These are phyloP conservation scores for Oreotragus oreotragus DNA, from an alignment of 2,113 vertebrate genomes.

Conservation along the genomic window DNA sequence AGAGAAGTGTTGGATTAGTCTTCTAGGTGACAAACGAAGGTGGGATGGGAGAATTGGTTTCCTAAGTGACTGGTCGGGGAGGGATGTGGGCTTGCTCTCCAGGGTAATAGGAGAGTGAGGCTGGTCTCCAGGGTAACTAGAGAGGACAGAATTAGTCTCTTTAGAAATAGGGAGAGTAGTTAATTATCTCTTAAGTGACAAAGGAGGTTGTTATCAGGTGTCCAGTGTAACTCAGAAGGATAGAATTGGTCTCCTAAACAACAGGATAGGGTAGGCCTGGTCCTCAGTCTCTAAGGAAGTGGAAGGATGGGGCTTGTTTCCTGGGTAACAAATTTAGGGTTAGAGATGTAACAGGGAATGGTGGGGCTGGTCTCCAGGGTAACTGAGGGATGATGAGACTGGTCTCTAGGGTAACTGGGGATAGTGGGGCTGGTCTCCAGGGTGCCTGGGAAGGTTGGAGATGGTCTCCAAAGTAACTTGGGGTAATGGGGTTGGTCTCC, in stretches of 20 bases:
- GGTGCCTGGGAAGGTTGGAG: background rate
- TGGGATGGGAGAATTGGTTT: background rate
- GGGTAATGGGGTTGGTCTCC: background rate
- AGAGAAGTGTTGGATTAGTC: background rate
- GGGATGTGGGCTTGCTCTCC: background rate
- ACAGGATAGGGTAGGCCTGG: background rate
- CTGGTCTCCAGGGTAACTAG: background rate
- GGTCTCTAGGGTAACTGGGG: background rate
- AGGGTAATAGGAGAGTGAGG: background rate
- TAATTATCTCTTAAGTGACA: background rate
- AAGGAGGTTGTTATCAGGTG: background rate
- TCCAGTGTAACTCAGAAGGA: constrained; percentile 4
- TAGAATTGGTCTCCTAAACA: constrained; percentile 5
- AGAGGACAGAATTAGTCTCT: background rate
- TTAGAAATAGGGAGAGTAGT: background rate
- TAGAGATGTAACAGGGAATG: background rate
- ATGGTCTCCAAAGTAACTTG: background rate
- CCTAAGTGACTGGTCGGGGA: background rate
- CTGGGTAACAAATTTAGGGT: background rate
- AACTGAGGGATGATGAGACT: background rate
- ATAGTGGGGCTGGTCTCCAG: background rate
- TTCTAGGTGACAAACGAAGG: background rate
- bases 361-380: background rate
- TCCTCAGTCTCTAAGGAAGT: background rate
- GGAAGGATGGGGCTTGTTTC: background rate